Percentiles rank a stretch among this genome's conserved stretches.
phyloP scores from a whole-genome alignment of 2,888 invertebrate genomes.

The Ennomos quercinarius region DNA sequence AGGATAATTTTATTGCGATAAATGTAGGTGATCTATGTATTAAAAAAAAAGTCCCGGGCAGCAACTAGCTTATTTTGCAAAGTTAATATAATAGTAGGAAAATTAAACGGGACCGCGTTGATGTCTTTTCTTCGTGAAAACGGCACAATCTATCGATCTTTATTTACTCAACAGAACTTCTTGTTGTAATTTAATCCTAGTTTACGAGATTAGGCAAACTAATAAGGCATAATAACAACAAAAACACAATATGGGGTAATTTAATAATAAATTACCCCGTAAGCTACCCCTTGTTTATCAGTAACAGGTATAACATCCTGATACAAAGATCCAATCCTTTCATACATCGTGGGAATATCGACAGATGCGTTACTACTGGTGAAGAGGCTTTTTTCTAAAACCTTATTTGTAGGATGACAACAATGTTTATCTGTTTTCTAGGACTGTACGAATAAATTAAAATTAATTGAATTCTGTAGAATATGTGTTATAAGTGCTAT shows the following conservation, averaged over 20 bases:
- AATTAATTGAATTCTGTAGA: no score
- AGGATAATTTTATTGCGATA: no score
- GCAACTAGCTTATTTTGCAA: no score
- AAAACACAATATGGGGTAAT: slow-evolving; percentile 9
- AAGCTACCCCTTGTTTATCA: slow-evolving; percentile 17
- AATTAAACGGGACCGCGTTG: slow-evolving; percentile 43
- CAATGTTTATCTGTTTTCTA: slow-evolving; percentile 12
- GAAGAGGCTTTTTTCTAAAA: slow-evolving; percentile 70
- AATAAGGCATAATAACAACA: slow-evolving; percentile 12
- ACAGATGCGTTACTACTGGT: slow-evolving; percentile 72
- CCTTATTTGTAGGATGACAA: slow-evolving; percentile 51
- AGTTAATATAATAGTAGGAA: not conserved
- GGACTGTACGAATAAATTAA: no score
- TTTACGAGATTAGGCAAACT: slow-evolving; percentile 7
- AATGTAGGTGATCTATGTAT: no score
- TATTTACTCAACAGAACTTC: not conserved
- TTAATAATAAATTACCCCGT: slow-evolving; percentile 7
- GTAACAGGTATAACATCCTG: slow-evolving; percentile 43
- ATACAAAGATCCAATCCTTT: slow-evolving; percentile 70
- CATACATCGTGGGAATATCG: slow-evolving; percentile 70
- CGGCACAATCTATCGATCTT: not conserved
- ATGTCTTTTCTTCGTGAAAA: slow-evolving; percentile 43
- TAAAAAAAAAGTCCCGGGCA: no score
- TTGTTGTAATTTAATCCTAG: not conserved
- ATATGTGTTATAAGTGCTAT: no score